Percentiles rank a stretch among this genome's conserved stretches.
These are phyloP conservation scores for Cryptus viduatorius DNA, from an alignment of 2,888 invertebrate species.

Conservation along the genomic window DNA sequence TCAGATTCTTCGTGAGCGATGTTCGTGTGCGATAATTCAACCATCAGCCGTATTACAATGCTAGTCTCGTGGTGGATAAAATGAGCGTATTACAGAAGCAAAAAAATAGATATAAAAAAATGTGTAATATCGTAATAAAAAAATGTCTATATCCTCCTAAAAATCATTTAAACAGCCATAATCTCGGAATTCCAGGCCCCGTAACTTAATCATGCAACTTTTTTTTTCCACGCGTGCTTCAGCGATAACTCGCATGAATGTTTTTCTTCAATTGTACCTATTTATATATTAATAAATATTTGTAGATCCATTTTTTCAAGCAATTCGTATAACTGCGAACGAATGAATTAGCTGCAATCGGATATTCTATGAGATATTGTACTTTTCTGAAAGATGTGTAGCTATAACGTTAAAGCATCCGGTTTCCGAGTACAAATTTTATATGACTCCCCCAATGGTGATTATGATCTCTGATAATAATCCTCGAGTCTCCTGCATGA, in stretches of 20 bases:
- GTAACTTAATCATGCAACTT: conserved; percentile 41
- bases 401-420: conserved; percentile 13
- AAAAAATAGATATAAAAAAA: not conserved
- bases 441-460: conserved; percentile 33
- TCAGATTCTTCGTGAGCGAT: conserved; percentile 10
- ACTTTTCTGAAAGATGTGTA: conserved; percentile 36
- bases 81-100: conserved; percentile 12
- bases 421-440: conserved; percentile 4
- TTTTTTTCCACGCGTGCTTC: conserved; percentile 14
- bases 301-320: not conserved
- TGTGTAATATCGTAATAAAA: not conserved
- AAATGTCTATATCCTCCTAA: not conserved
- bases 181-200: not conserved
- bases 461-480: conserved; percentile 32
- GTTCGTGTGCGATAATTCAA: conserved; percentile 22
- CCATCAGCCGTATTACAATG: conserved; percentile 18
- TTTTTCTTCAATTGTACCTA: conserved; percentile 25
- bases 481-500: conserved; percentile 29
- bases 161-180: conserved; percentile 12
- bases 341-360: conserved; percentile 11
- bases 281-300: conserved; percentile 32
- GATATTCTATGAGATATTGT: conserved; percentile 8
- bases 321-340: conserved; percentile 19
- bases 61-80: conserved; percentile 11
- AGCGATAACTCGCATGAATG: conserved; percentile 9